Evolutionary conservation across 2,113 vertebrate species (phyloP).

Genomic region (Carettochelys insculpta): DNA sequence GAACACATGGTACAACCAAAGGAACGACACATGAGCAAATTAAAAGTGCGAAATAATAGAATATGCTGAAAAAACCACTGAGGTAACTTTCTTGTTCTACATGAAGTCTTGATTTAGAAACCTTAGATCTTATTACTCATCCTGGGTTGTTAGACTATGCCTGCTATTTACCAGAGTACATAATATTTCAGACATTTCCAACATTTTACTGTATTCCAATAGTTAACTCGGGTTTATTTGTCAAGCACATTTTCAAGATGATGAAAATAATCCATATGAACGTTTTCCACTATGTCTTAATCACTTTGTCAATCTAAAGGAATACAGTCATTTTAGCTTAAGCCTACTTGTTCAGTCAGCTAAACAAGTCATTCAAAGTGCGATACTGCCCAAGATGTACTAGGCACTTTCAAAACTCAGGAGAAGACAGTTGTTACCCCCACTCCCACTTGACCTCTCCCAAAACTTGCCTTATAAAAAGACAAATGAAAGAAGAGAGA

Average conservation of each 20-base stretch:
- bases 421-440: not conserved
- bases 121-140: not conserved
- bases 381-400: not conserved
- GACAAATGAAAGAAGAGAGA: not conserved
- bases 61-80: not conserved
- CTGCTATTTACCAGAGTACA: not conserved
- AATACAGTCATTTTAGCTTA: not conserved
- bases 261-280: not conserved
- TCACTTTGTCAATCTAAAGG: not conserved
- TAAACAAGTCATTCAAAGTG: not conserved
- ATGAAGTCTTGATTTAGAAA: not conserved
- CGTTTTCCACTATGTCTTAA: not conserved
- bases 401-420: not conserved
- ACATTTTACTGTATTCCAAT: not conserved
- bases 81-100: not conserved
- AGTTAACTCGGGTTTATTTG: not conserved
- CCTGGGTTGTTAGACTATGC: not conserved
- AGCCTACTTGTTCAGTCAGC: not conserved
- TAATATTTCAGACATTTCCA: not conserved
- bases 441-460: too few species aligned
- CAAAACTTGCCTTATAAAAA: not conserved
- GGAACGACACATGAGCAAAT: constrained; percentile 9
- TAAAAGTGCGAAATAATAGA: not conserved
- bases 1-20: not conserved
- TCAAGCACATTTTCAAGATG: not conserved